Conservation (phyloP, 53 echinoderm and acorn worm genomes). For the Luidia sarsii region DNA sequence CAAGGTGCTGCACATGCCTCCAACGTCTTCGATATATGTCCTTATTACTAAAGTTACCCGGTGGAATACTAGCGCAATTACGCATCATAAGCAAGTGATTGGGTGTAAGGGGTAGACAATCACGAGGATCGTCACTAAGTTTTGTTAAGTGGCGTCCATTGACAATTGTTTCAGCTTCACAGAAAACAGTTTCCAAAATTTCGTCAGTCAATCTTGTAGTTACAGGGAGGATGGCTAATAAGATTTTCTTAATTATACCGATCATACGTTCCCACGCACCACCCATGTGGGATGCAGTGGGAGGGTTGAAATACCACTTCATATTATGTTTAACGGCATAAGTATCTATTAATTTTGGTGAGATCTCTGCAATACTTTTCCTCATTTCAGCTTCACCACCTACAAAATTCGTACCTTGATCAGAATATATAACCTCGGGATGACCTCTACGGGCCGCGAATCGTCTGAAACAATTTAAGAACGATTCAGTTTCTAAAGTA, state of each 20-base stretch:
- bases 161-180: constrained; percentile 48
- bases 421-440: too few species aligned
- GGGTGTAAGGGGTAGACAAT: constrained; percentile 23
- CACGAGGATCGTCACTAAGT: constrained; percentile 6
- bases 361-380: too few species aligned
- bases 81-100: constrained; percentile 46
- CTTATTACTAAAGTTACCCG: constrained; percentile 24
- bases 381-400: too few species aligned
- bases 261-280: constrained; percentile 45
- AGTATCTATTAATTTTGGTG: neutral
- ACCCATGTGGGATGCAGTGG: constrained; percentile 43
- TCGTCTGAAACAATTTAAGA: constrained; percentile 56
- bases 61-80: constrained; percentile 16
- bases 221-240: constrained; percentile 47
- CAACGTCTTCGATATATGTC: too few species aligned
- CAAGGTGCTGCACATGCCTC: constrained; percentile 38
- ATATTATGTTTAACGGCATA: neutral
- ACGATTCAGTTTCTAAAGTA: constrained; percentile 36
- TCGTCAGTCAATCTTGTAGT: constrained; percentile 47
- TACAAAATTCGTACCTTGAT: too few species aligned
- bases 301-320: constrained; percentile 25
- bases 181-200: too few species aligned
- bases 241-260: constrained; percentile 31
- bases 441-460: constrained; percentile 62
- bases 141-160: constrained; percentile 44